Evolutionary conservation across 2,113 vertebrate genomes (phyloP).

Genomic region (Mustelus asterias): DNA sequence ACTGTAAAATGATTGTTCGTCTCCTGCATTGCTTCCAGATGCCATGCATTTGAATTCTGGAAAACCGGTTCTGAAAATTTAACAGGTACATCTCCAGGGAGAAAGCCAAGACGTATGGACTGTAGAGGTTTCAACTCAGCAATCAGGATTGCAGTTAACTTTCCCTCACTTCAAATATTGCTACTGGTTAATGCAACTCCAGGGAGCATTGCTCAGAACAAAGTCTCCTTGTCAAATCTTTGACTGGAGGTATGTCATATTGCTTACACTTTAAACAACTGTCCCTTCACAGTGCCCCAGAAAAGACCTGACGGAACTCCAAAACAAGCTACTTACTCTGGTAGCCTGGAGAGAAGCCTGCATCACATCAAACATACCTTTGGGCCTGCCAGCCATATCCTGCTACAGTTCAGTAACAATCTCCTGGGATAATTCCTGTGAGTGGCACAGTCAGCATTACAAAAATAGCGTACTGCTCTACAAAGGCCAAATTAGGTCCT

Average conservation of each 20-base stretch:
- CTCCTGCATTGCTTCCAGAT: background rate
- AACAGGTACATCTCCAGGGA: background rate
- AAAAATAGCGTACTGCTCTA: background rate
- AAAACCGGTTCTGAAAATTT: conserved; percentile 1
- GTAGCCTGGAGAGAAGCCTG: background rate
- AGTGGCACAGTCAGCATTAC: background rate
- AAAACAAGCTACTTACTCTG: background rate
- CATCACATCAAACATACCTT: background rate
- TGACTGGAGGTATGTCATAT: background rate
- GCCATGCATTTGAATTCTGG: background rate
- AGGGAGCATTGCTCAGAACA: background rate
- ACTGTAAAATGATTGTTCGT: background rate
- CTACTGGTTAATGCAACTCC: background rate
- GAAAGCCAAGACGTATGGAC: background rate
- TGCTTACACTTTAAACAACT: conserved; percentile 20
- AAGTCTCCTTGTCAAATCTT: background rate
- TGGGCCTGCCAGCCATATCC: background rate
- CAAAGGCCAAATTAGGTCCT: background rate
- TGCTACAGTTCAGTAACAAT: background rate
- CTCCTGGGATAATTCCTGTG: background rate
- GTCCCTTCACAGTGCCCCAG: background rate
- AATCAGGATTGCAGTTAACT: background rate
- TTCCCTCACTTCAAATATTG: background rate
- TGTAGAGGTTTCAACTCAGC: background rate
- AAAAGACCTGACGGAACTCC: background rate